phyloP scores from a whole-genome alignment of 2,888 invertebrate species.

The Nemoura dubitans region DNA sequence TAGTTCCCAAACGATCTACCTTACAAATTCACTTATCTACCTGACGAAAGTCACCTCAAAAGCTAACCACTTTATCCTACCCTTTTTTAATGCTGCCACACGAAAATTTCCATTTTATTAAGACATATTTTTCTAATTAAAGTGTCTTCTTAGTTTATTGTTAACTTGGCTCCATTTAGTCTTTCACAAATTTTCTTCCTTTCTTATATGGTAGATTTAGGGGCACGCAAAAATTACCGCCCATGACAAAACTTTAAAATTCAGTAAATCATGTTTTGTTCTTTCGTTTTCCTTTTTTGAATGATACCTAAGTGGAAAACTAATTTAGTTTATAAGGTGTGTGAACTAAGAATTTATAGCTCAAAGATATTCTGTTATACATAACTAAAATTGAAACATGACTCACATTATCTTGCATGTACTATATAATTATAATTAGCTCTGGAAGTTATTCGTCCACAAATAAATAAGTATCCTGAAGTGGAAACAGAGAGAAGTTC shows the following conservation, averaged over 20 bases:
- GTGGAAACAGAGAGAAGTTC: not conserved
- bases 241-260: not conserved
- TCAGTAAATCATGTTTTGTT: not conserved
- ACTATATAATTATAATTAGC: not conserved
- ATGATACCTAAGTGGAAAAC: not conserved
- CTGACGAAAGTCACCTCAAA: not conserved
- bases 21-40: not conserved
- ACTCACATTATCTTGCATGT: not conserved
- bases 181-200: not conserved
- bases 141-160: not conserved
- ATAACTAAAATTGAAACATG: not conserved
- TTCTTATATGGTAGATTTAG: not conserved
- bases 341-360: not conserved
- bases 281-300: not conserved
- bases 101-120: not conserved
- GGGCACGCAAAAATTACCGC: not conserved
- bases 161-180: not conserved
- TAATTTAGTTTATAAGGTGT: not conserved
- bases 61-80: not conserved
- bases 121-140: constrained; percentile 3
- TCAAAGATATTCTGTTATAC: not conserved
- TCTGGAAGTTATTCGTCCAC: not conserved
- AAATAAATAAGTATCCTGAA: not conserved
- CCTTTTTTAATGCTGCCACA: not conserved
- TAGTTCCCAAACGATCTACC: not conserved